A percentile compares a stretch with the other conserved stretches of the same genome.
Conservation (phyloP, 2,888 invertebrate species). For the Onchidella celtica region DNA sequence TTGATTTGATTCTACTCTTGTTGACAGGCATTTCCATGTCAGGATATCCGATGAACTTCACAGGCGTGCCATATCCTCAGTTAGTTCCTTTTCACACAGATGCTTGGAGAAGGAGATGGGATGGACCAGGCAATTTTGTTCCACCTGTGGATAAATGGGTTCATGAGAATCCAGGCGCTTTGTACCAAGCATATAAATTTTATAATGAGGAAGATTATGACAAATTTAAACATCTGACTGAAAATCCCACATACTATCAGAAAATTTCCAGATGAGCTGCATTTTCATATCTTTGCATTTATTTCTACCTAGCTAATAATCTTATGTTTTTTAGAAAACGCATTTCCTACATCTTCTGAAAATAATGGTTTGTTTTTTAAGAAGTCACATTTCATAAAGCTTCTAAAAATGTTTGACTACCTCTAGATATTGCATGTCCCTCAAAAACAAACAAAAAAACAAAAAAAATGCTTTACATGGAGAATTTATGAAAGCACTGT, state of each 20-base stretch:
- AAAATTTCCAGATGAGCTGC: conserved; percentile 36
- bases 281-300: background rate
- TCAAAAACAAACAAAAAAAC: too few species aligned
- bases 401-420: too few species aligned
- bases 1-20: too few species aligned
- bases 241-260: conserved; percentile 56
- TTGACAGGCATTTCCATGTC: conserved; percentile 68
- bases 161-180: conserved; percentile 69
- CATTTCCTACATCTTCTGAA: too few species aligned
- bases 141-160: conserved; percentile 70
- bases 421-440: too few species aligned
- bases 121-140: conserved; percentile 69
- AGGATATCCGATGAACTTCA: conserved; percentile 62
- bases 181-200: conserved; percentile 68
- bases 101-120: conserved; percentile 68
- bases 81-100: conserved; percentile 64
- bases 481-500: too few species aligned
- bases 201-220: conserved; percentile 76
- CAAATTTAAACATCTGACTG: conserved; percentile 70
- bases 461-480: too few species aligned
- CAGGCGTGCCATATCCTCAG: conserved; percentile 68
- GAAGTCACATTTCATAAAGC: too few species aligned
- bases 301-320: background rate
- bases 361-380: too few species aligned
- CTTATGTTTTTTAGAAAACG: background rate